Percentiles rank a stretch among this genome's conserved stretches.
These are phyloP conservation scores for Sebastes iracundus DNA, from an alignment of 2,797 vertebrate species.

Conservation along the genomic window DNA sequence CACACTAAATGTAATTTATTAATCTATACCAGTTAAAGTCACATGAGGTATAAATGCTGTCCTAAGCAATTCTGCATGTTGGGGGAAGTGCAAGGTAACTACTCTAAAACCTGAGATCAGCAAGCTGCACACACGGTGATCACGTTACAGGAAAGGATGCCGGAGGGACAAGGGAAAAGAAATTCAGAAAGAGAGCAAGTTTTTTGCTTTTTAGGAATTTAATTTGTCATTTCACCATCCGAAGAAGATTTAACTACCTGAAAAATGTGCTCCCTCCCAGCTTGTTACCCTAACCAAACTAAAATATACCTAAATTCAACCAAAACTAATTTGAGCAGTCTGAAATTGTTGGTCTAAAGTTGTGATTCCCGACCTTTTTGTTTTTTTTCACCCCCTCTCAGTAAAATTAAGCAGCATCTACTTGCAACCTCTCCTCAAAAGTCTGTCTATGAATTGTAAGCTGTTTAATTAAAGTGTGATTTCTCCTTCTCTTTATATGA, in stretches of 20 bases:
- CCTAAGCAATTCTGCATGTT: neutral
- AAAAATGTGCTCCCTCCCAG: neutral
- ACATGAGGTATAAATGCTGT: neutral
- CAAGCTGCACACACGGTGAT: neutral
- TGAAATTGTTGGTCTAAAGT: neutral
- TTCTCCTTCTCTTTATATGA: neutral
- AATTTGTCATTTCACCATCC: neutral
- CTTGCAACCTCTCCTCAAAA: accelerated
- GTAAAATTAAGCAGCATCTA: neutral
- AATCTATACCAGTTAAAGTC: slow-evolving; percentile 33
- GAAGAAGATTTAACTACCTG: neutral
- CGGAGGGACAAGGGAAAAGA: neutral
- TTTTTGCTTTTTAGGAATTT: neutral
- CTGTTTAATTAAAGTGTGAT: neutral
- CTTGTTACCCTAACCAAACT: neutral
- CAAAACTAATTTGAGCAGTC: neutral
- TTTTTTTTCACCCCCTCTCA: neutral
- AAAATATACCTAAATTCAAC: neutral
- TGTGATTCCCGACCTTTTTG: neutral
- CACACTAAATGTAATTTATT: slow-evolving; percentile 32
- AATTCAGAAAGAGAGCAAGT: neutral
- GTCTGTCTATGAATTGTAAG: too few relatives aligned
- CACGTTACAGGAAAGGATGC: neutral
- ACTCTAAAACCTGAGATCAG: neutral
- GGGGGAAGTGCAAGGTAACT: neutral